Conservation (phyloP, 2,113 vertebrate genomes). For the Murina feae region DNA sequence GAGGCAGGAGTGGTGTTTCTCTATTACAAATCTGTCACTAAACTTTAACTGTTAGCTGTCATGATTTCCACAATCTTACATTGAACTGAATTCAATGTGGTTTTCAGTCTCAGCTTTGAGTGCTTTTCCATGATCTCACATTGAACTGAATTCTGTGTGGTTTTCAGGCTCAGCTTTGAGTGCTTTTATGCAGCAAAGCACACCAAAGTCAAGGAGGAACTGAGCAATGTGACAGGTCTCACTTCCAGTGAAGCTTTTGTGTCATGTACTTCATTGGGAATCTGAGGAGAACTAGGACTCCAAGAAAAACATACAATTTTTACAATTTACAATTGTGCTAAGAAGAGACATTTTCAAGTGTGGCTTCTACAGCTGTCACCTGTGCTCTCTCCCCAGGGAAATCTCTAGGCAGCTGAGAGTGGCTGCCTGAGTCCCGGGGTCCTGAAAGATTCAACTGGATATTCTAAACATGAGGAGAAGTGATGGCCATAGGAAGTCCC, state of each 20-base stretch:
- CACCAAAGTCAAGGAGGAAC: neutral
- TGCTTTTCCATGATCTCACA: neutral
- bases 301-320: neutral
- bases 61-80: neutral
- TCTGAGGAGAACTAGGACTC: neutral
- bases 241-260: neutral
- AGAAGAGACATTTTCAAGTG: neutral
- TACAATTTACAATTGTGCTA: neutral
- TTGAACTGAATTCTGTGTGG: neutral
- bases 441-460: neutral
- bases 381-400: neutral
- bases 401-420: neutral
- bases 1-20: neutral
- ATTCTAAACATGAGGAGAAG: neutral
- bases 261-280: neutral
- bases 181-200: neutral
- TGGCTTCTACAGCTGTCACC: neutral
- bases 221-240: neutral
- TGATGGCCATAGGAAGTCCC: neutral
- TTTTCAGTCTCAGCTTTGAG: neutral
- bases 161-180: neutral
- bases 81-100: neutral
- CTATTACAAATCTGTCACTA: neutral
- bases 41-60: neutral
- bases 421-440: neutral